Conservation (phyloP, 2,113 vertebrate genomes). For the Manacus vitellinus region DNA sequence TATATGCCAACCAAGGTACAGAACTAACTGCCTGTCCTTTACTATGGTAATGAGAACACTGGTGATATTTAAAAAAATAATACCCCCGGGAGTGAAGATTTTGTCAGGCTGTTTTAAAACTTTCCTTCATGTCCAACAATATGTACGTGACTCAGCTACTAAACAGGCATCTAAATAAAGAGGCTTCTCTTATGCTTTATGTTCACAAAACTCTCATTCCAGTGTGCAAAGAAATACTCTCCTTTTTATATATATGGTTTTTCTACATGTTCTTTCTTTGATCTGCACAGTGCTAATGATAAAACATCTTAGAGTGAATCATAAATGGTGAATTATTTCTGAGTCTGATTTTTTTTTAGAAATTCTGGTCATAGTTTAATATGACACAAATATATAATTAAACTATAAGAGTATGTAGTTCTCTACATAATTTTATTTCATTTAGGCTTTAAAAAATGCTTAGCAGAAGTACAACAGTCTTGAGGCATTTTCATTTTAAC, state of each 20-base stretch:
- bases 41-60: not conserved
- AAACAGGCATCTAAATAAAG: slow-evolving; percentile 67
- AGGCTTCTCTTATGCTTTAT: slow-evolving; percentile 59
- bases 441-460: not conserved
- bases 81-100: not conserved
- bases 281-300: slow-evolving; percentile 15
- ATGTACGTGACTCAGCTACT: slow-evolving; percentile 64
- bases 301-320: slow-evolving; percentile 10
- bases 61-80: not conserved
- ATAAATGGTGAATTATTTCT: slow-evolving; percentile 21
- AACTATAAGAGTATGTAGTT: not conserved
- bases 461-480: not conserved
- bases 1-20: not conserved
- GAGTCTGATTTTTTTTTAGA: not conserved
- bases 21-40: not conserved
- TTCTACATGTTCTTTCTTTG: slow-evolving; percentile 52
- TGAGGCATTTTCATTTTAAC: not conserved
- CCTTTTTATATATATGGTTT: not conserved
- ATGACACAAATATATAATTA: not conserved
- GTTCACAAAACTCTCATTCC: slow-evolving; percentile 48
- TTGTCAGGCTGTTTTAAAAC: slow-evolving; percentile 38
- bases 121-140: slow-evolving; percentile 40
- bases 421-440: not conserved
- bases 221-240: slow-evolving; percentile 36
- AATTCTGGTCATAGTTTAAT: not conserved